Evolutionary conservation across 2,888 invertebrate species (phyloP).

Genomic region (Nudaria mundana): DNA sequence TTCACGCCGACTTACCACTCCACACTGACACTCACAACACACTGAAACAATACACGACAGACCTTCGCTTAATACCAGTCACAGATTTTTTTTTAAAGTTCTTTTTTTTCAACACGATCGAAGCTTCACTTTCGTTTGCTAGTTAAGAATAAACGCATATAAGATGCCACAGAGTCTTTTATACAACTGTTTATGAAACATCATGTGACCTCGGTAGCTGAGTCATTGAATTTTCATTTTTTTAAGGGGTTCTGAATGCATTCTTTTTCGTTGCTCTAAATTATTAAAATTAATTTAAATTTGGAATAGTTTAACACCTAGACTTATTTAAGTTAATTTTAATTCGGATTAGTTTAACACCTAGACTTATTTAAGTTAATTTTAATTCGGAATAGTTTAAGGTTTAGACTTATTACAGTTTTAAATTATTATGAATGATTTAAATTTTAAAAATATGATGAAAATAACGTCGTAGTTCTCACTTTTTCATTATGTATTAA

Average conservation of each 20-base stretch:
- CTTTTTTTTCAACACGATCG: conserved; percentile 11
- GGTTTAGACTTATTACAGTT: too few relatives aligned
- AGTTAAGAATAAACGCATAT: conserved; percentile 33
- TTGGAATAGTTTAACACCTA: not conserved
- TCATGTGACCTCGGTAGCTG: conserved; percentile 28
- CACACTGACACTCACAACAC: conserved; percentile 39
- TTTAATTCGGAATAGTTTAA: too few relatives aligned
- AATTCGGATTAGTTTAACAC: too few relatives aligned
- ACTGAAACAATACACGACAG: conserved; percentile 36
- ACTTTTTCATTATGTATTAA: too few relatives aligned
- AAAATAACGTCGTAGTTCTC: too few relatives aligned
- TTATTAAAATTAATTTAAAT: not conserved
- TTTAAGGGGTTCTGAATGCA: conserved; percentile 7
- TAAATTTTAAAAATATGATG: too few relatives aligned
- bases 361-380: too few relatives aligned
- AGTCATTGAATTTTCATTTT: conserved; percentile 18
- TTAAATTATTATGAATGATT: too few relatives aligned
- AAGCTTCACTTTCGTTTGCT: conserved; percentile 31
- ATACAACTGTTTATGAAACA: conserved; percentile 42
- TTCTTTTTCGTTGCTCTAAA: not conserved
- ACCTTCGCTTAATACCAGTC: conserved; percentile 23
- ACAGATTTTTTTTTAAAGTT: conserved; percentile 17
- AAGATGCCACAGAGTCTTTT: conserved; percentile 28
- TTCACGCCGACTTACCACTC: conserved; percentile 35
- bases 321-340: too few relatives aligned